phyloP scores from a whole-genome alignment of 1,140 invertebrate species.

The Brachystomella parvula region DNA sequence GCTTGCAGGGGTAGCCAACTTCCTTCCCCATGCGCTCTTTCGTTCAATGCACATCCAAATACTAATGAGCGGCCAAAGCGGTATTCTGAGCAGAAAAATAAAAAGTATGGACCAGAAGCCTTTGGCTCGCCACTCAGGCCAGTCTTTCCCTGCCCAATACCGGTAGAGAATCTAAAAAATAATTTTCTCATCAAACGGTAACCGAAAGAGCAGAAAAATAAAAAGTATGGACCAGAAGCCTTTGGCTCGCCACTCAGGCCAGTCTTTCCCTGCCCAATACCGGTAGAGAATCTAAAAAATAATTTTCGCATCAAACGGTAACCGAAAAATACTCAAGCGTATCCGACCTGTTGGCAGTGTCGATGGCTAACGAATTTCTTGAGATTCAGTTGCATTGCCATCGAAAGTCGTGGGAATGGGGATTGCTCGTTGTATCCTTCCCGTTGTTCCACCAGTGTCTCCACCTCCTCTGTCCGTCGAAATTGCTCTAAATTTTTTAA shows the following conservation, averaged over 20 bases:
- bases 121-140: constrained; percentile 6
- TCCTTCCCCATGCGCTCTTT: background rate
- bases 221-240: background rate
- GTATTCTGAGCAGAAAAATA: background rate
- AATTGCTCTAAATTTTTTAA: background rate
- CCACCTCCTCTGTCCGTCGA: background rate
- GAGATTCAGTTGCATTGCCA: background rate
- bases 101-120: background rate
- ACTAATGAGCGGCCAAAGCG: background rate
- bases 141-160: constrained; percentile 2
- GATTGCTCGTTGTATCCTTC: background rate
- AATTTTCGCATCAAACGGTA: too few species aligned
- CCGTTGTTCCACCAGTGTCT: background rate
- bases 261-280: constrained; percentile 2
- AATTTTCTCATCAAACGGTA: too few species aligned
- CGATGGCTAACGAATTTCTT: background rate
- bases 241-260: constrained; percentile 6
- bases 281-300: constrained; percentile 4
- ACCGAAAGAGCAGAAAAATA: background rate
- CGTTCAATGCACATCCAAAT: background rate
- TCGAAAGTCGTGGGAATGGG: background rate
- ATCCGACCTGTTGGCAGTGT: constrained; percentile 1
- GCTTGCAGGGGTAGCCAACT: background rate
- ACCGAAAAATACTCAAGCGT: too few species aligned
- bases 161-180: constrained; percentile 4